Evolutionary conservation across 1,140 invertebrate genomes (phyloP).

Genomic region (Maniola jurtina): DNA sequence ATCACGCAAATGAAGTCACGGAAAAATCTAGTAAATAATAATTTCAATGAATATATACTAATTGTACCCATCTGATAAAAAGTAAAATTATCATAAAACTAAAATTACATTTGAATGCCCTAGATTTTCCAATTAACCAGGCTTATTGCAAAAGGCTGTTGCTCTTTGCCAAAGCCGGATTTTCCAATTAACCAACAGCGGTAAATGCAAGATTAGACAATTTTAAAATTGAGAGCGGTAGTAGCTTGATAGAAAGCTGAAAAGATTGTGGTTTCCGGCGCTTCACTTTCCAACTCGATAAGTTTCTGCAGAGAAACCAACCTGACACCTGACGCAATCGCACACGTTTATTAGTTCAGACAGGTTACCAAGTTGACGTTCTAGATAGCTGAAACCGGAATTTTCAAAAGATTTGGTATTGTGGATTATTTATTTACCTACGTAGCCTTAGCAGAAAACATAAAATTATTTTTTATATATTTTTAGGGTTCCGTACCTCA

Average conservation of each 20-base stretch:
- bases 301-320: slow-evolving; percentile 32
- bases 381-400: background rate
- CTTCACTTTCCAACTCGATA: slow-evolving; percentile 32
- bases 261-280: slow-evolving; percentile 29
- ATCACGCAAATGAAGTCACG: too few relatives aligned
- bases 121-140: too few relatives aligned
- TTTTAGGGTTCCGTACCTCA: too few relatives aligned
- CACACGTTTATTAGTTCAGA: slow-evolving; percentile 28
- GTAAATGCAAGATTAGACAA: background rate
- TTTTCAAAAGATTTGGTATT: background rate
- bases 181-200: background rate
- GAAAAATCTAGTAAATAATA: too few relatives aligned
- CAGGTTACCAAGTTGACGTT: slow-evolving; percentile 20
- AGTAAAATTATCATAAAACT: too few relatives aligned
- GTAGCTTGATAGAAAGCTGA: slow-evolving; percentile 27
- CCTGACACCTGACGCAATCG: slow-evolving; percentile 38
- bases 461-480: too few relatives aligned
- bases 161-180: background rate
- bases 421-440: too few relatives aligned
- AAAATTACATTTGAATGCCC: too few relatives aligned
- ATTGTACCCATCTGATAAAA: too few relatives aligned
- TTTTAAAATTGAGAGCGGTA: background rate
- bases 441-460: too few relatives aligned
- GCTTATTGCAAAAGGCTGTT: background rate
- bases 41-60: too few relatives aligned